A percentile compares a stretch with the other conserved stretches of the same genome.
Conservation (phyloP, 2,888 invertebrate genomes). For the Epistrophe eligans region DNA sequence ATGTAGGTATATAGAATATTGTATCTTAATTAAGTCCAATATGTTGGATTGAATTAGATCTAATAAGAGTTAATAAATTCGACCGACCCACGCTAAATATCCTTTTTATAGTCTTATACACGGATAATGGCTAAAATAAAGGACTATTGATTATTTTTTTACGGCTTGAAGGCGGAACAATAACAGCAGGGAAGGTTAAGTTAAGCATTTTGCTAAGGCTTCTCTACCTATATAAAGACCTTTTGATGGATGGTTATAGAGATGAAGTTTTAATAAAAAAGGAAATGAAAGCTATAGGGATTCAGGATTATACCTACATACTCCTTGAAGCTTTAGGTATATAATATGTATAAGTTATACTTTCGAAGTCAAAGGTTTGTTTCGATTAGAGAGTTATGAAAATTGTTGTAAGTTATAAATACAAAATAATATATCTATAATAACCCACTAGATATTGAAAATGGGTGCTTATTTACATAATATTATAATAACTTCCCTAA, state of each 20-base stretch:
- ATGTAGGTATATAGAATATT: constrained; percentile 22
- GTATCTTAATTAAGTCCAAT: constrained; percentile 67
- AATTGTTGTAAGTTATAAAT: not conserved
- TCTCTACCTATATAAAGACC: constrained; percentile 10
- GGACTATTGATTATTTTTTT: constrained; percentile 41
- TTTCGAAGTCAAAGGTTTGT: constrained; percentile 21
- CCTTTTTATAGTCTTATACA: constrained; percentile 41
- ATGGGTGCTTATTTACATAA: not conserved
- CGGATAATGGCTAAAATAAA: constrained; percentile 45
- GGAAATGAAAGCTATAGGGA: constrained; percentile 14
- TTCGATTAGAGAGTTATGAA: constrained; percentile 1
- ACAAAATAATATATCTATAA: not conserved
- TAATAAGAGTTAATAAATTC: constrained; percentile 69
- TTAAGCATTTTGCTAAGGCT: not conserved
- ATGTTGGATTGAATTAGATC: constrained; percentile 64
- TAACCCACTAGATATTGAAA: too few species aligned
- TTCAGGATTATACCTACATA: not conserved
- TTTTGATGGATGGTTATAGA: constrained; percentile 37
- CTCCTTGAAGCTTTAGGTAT: not conserved
- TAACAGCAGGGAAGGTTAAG: not conserved
- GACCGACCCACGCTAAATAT: constrained; percentile 52
- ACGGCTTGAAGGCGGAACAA: constrained; percentile 9
- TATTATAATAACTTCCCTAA: not conserved
- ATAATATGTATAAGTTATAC: not conserved
- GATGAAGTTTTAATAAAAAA: constrained; percentile 32